These are phyloP conservation scores for Heliothis peltigera DNA, from an alignment of 2,888 invertebrate species.

Conservation along the genomic window DNA sequence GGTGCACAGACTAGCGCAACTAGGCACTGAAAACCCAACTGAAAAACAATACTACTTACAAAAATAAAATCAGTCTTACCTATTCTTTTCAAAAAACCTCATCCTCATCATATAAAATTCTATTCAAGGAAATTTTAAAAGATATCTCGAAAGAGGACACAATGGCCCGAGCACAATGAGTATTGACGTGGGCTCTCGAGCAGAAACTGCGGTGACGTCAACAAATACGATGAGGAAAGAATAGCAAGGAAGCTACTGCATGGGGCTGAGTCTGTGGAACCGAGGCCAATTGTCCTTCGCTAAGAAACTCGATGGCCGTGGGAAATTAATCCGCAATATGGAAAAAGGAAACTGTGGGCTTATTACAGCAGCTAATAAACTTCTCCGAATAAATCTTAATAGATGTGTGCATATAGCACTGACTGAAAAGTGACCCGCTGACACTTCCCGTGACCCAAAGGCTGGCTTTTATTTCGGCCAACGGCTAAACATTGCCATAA, in stretches of 20 bases:
- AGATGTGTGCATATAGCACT: too few relatives aligned
- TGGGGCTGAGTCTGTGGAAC: conserved; percentile 27
- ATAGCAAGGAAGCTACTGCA: conserved; percentile 14
- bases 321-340: background rate
- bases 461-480: too few relatives aligned
- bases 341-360: background rate
- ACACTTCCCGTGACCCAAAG: too few relatives aligned
- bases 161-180: conserved; percentile 39
- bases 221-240: conserved; percentile 31
- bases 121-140: conserved; percentile 21
- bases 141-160: conserved; percentile 30
- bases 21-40: too few relatives aligned
- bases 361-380: background rate
- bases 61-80: too few relatives aligned
- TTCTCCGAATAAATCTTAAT: background rate
- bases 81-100: conserved; percentile 27
- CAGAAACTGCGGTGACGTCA: conserved; percentile 45
- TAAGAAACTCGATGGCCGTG: conserved; percentile 6
- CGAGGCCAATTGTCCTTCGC: conserved; percentile 22
- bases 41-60: too few relatives aligned
- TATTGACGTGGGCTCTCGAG: conserved; percentile 42
- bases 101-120: conserved; percentile 29
- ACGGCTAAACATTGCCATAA: too few relatives aligned
- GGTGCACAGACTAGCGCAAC: too few relatives aligned
- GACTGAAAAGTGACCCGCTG: too few relatives aligned